These are phyloP conservation scores for Aporrectodea caliginosa DNA, from an alignment of 1,140 invertebrate species.

Conservation along the genomic window DNA sequence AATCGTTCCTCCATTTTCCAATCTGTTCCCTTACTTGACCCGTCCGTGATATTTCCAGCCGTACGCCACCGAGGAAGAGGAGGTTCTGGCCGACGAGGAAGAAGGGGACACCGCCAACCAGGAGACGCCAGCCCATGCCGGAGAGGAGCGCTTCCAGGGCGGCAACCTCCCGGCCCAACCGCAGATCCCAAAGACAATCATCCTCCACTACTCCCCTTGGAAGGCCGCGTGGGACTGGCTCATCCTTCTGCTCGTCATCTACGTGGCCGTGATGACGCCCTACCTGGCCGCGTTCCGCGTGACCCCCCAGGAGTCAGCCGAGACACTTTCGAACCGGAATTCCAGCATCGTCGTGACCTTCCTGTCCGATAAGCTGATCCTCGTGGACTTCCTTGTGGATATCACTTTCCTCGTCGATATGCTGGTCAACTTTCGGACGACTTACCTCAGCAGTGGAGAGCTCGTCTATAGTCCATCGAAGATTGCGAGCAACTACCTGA, in stretches of 20 bases:
- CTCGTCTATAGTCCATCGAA: constrained; percentile 51
- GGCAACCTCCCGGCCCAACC: neutral
- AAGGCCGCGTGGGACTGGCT: constrained; percentile 98
- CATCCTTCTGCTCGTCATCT: constrained; percentile 88
- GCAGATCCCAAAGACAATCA: constrained; percentile 60
- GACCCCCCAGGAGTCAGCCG: neutral
- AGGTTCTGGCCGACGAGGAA: neutral
- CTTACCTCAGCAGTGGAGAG: constrained; percentile 55
- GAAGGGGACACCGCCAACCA: neutral
- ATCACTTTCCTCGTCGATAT: constrained; percentile 99
- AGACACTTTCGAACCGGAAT: neutral
- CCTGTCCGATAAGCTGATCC: constrained; percentile 25
- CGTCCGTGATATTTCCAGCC: neutral
- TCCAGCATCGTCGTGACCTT: neutral
- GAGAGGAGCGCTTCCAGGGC: neutral
- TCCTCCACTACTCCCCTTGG: constrained; percentile 93
- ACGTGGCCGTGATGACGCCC: constrained; percentile 94
- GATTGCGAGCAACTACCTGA: constrained; percentile 55
- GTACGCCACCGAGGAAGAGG: neutral
- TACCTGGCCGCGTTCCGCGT: constrained; percentile 93
- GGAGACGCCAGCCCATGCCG: neutral
- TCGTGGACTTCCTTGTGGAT: constrained; percentile 73
- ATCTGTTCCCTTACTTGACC: neutral
- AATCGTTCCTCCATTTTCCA: neutral
- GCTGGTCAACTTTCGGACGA: constrained; percentile 75